Percentiles rank a stretch among this genome's conserved stretches.
Evolutionary conservation across 1,140 invertebrate genomes (phyloP).

Genomic region (Drosophila triauraria): DNA sequence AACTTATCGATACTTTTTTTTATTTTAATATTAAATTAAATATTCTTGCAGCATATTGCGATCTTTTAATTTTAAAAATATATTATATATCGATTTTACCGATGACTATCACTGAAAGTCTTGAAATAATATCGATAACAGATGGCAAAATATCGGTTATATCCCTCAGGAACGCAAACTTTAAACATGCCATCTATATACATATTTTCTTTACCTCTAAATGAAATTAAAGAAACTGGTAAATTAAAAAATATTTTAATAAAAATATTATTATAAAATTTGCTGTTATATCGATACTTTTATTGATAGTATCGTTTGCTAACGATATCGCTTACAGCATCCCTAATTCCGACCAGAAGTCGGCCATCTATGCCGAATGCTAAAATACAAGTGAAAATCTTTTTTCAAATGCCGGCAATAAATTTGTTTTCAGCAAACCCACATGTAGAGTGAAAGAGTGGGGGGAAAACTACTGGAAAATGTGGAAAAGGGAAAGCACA

Average conservation of each 20-base stretch:
- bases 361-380: conserved; percentile 35
- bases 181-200: neutral
- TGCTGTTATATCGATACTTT: too few species aligned
- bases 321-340: neutral
- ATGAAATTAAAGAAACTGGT: neutral
- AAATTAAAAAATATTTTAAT: neutral
- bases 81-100: too few species aligned
- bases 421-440: conserved; percentile 29
- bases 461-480: conserved; percentile 2
- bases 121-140: neutral
- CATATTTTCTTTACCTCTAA: neutral
- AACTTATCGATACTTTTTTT: neutral
- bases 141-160: neutral
- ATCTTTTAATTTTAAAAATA: too few species aligned
- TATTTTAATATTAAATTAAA: too few species aligned
- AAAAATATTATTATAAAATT: neutral
- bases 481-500: conserved; percentile 31
- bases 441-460: neutral
- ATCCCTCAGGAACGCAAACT: too few species aligned
- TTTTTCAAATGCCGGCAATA: conserved; percentile 34
- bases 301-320: neutral
- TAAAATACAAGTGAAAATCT: conserved; percentile 39
- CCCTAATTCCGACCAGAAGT: neutral
- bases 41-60: too few species aligned
- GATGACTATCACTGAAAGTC: too few species aligned